Base-by-base conservation (phyloP, 2,797 vertebrate species). In the Poeciliopsis presidionis region DNA sequence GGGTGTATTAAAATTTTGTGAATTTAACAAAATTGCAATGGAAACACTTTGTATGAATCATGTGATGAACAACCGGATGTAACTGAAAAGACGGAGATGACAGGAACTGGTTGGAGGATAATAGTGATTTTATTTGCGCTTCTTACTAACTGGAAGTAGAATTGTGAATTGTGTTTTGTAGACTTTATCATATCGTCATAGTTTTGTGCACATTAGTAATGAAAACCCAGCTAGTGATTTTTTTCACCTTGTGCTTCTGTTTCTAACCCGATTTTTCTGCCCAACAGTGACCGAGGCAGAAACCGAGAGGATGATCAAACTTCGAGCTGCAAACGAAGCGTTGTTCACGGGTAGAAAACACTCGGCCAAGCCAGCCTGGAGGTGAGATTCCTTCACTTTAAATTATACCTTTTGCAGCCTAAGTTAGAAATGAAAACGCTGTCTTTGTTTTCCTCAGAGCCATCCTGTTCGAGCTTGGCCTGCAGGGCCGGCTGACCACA, bases 361-460 rank as follows among this genome's bases (percentile, higher is more conserved):
- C n/a, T 95, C 94, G 0, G 95, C 95, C 49, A 96, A 95, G 82
- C 94, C 94, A 0, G 95, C 95, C 41, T 96, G 95, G 95, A 95
- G 94, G 95, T 96, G 79, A 88, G 89, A 45, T 55, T n/a, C 53
- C 25, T 11, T 55, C 9, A 11, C 3, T 12, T 55, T 5, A 11
- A n/a, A 55, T 55, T n/a, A 25, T 12, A 55, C 5, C 9, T 59
- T 9, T 55, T 3, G 25, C 7, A 7, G 12, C 57, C 28, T 59
- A 2, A 14, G 12, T 30, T 61, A 14, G 30, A 16, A 61, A 59
- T 59, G 1, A 28, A 59, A 14, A 61, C 14, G 7, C 30, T 51
- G 7, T 25, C 13, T 39, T 74, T 33, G 28, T 63, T 45, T 53
- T 39, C 25, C 14, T 11, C 74, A 96, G 95, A 79, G 94, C 95